Base-by-base conservation (phyloP, 2,888 invertebrate genomes). In the Aelia acuminata region DNA sequence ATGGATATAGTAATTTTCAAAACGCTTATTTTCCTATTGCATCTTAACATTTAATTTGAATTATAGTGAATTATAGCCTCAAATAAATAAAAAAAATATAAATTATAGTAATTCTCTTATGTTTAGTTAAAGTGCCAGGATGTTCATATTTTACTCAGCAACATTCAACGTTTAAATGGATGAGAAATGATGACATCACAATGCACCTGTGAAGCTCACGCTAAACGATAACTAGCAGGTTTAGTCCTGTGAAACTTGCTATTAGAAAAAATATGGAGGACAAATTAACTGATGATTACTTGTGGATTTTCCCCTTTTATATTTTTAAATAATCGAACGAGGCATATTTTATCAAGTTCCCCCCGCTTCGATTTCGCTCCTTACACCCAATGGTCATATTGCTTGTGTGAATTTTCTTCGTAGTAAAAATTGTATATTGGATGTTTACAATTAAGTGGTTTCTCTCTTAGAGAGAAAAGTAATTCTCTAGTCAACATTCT, bases 151-250 rank as follows among this genome's bases (percentile, higher is more conserved):
- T n/a, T n/a, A n/a, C n/a, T n/a, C n/a, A n/a, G n/a, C n/a, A n/a
- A n/a, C n/a, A n/a, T n/a, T n/a, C n/a, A n/a, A 43, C 43, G 1
- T 70, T 35, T 70, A 20, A 35, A 70, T 70, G 63, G 31, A 70
- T 70, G 63, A 70, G 63, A 70, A 70, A 70, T 70, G 35, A 35
- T 70, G 63, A 70, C 63, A 8, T 63, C 31, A 63, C 63, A 70
- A 70, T 70, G 63, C 63, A 35, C 63, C 18, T 26, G 13, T 57
- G 3, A 26, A 35, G 20, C 63, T 35, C 63, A 70, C 31, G 63
- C 63, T 31, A 35, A 35, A 18, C 22, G 18, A 18, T 70, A 35
- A 70, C 31, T 70, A 70, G 63, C 35, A 35, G 35, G 63, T 70
- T 13, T 1, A 5, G 63, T 70, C 35, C 5, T 70, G 63, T 31